phyloP scores from a whole-genome alignment of 2,797 vertebrate genomes.

The Periophthalmus magnuspinnatus region DNA sequence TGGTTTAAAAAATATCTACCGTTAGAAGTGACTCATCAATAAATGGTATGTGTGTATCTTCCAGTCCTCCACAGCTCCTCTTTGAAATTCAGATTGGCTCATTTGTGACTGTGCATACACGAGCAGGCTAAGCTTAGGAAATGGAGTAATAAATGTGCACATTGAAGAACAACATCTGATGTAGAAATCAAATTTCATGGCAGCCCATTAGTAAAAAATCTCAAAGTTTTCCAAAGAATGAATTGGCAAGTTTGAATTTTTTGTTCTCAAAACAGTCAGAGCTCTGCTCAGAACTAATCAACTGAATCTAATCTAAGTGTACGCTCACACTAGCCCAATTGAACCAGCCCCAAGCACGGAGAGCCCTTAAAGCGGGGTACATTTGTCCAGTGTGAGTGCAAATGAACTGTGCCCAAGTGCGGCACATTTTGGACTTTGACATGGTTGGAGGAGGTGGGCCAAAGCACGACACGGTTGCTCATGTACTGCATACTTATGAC shows the following conservation, averaged over 20 bases:
- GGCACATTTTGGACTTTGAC: too few relatives aligned
- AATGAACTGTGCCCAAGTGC: too few relatives aligned
- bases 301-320: slow-evolving; percentile 19
- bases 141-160: slow-evolving; percentile 44
- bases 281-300: slow-evolving; percentile 44
- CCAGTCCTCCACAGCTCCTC: background rate
- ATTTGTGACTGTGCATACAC: slow-evolving; percentile 8
- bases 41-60: background rate
- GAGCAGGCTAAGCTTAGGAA: background rate
- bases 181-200: slow-evolving; percentile 76
- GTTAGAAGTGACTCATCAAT: background rate
- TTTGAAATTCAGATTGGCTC: slow-evolving; percentile 32
- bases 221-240: slow-evolving; percentile 68
- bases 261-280: slow-evolving; percentile 27
- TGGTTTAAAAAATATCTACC: background rate
- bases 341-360: too few relatives aligned
- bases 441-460: too few relatives aligned
- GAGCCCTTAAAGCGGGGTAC: too few relatives aligned
- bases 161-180: slow-evolving; percentile 70
- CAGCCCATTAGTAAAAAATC: slow-evolving; percentile 79
- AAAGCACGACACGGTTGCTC: too few relatives aligned
- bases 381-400: too few relatives aligned
- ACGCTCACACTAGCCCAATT: too few relatives aligned
- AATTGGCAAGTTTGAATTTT: slow-evolving; percentile 21
- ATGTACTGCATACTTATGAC: too few relatives aligned